These are phyloP conservation scores for Ophion ellenae DNA, from an alignment of 2,888 invertebrate genomes.

Conservation along the genomic window DNA sequence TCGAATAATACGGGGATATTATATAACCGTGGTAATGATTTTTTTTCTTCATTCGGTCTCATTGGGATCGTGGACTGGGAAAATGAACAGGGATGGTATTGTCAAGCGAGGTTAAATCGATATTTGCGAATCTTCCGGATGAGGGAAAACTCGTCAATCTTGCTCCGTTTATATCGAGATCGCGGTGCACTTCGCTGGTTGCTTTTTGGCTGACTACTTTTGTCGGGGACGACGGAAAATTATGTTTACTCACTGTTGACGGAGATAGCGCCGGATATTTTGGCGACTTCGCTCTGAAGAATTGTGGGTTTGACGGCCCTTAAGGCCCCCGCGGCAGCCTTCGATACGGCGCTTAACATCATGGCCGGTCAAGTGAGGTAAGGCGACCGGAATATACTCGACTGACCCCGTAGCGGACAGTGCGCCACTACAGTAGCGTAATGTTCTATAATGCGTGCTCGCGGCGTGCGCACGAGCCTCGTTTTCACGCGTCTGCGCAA, in stretches of 20 bases:
- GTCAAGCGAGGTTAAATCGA: neutral
- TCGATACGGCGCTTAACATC: slow-evolving; percentile 86
- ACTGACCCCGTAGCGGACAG: slow-evolving; percentile 66
- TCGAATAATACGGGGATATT: slow-evolving; percentile 74
- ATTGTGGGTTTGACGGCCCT: slow-evolving; percentile 85
- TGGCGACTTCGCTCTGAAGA: slow-evolving; percentile 84
- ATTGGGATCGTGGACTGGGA: neutral
- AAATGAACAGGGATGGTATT: neutral
- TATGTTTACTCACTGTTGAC: slow-evolving; percentile 84
- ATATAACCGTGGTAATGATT: slow-evolving; percentile 73
- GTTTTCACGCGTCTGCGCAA: slow-evolving; percentile 49
- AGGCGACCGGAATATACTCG: slow-evolving; percentile 74
- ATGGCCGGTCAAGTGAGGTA: slow-evolving; percentile 82
- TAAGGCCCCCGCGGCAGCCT: slow-evolving; percentile 85
- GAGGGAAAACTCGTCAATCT: slow-evolving; percentile 10
- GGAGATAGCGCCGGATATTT: slow-evolving; percentile 84
- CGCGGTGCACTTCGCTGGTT: neutral
- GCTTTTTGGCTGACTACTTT: neutral
- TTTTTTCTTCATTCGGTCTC: slow-evolving; percentile 4
- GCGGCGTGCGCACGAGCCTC: slow-evolving; percentile 52
- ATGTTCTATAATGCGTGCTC: slow-evolving; percentile 24
- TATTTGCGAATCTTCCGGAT: slow-evolving; percentile 9
- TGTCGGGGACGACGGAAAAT: neutral
- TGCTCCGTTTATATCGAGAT: neutral
- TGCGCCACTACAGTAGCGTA: slow-evolving; percentile 27